Percentiles rank a stretch among this genome's conserved stretches.
Conservation (phyloP, 2,797 vertebrate species). For the Delichon dasypus region DNA sequence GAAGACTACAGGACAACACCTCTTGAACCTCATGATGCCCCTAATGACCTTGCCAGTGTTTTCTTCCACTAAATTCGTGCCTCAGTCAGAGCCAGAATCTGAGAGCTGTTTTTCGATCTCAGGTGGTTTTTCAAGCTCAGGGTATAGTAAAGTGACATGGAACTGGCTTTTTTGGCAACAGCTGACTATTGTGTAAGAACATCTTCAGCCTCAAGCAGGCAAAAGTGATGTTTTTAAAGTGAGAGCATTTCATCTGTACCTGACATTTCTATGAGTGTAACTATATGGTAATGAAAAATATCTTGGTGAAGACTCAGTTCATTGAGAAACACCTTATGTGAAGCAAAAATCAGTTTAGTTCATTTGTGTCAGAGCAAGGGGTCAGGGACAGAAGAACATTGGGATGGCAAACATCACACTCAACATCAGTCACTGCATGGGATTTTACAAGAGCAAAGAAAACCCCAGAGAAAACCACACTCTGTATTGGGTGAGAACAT, state of each 20-base stretch:
- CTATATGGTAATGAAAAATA: not conserved
- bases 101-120: not conserved
- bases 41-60: not conserved
- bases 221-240: not conserved
- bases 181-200: not conserved
- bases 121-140: not conserved
- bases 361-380: not conserved
- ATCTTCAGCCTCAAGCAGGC: not conserved
- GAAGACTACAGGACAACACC: not conserved
- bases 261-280: not conserved
- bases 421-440: fast-evolving
- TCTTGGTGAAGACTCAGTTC: not conserved
- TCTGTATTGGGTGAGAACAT: not conserved
- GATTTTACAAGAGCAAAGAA: not conserved
- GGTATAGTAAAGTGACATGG: not conserved
- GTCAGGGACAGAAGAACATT: not conserved
- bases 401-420: not conserved
- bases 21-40: not conserved
- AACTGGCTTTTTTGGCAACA: not conserved
- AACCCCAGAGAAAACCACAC: not conserved
- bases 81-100: not conserved
- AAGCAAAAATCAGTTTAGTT: not conserved
- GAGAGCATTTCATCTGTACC: not conserved
- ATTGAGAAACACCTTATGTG: not conserved
- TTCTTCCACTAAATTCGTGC: not conserved